phyloP scores from a whole-genome alignment of 2,888 invertebrate genomes.

The Drosophila borealis region DNA sequence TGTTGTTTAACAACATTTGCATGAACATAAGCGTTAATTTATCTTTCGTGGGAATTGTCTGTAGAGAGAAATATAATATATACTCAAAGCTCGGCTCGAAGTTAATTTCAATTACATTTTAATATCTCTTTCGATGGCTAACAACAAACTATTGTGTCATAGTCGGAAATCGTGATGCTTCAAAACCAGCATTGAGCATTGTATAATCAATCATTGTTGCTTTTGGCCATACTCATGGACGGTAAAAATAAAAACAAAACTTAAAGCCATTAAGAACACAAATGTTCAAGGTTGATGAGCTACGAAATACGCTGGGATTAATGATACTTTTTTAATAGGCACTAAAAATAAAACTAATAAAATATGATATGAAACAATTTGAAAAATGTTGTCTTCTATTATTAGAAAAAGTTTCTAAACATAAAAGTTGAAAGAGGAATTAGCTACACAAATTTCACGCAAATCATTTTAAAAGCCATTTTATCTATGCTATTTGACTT shows the following conservation, averaged over 20 bases:
- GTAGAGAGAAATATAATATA: background rate
- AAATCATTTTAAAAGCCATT: too few species aligned
- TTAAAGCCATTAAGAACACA: constrained; percentile 4
- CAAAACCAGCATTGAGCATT: constrained; percentile 37
- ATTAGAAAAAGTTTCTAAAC: background rate
- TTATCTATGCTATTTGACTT: too few species aligned
- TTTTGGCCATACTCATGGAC: constrained; percentile 10
- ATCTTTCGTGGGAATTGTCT: constrained; percentile 12
- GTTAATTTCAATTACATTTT: constrained; percentile 28
- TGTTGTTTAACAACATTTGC: too few species aligned
- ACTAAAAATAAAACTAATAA: background rate
- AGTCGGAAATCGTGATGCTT: constrained; percentile 42
- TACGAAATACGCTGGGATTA: constrained; percentile 20
- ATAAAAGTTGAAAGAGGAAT: too few species aligned
- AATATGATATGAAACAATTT: background rate
- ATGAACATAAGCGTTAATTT: background rate
- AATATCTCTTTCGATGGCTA: constrained; percentile 16
- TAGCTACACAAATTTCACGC: too few species aligned
- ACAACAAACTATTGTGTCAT: constrained; percentile 42
- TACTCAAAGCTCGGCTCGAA: background rate
- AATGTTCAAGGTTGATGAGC: background rate
- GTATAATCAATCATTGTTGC: constrained; percentile 40
- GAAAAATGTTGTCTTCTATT: background rate
- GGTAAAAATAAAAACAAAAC: background rate
- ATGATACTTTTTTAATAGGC: background rate